Percentiles rank a stretch among this genome's conserved stretches.
Conservation (phyloP, 2,797 vertebrate genomes). For the Hyperoplus immaculatus region DNA sequence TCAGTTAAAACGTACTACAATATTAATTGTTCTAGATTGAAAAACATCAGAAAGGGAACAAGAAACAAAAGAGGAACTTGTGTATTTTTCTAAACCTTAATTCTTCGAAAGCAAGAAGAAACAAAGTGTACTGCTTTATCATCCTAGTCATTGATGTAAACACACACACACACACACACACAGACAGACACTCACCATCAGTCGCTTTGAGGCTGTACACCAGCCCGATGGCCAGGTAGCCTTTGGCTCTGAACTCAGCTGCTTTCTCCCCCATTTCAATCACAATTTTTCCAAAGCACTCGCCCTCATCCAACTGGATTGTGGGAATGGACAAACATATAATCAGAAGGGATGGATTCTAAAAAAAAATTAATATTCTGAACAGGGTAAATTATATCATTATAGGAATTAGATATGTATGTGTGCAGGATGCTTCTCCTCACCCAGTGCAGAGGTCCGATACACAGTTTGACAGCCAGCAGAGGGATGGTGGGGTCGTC, state of each 20-base stretch:
- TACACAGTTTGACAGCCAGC: constrained; percentile 96
- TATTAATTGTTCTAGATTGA: too few species aligned
- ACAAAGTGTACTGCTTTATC: not conserved
- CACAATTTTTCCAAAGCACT: constrained; percentile 94
- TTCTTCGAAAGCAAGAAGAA: not conserved
- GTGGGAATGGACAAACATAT: not conserved
- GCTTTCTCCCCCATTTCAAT: constrained; percentile 96
- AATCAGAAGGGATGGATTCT: not conserved
- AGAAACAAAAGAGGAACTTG: not conserved
- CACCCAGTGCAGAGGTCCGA: constrained; percentile 98
- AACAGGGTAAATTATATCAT: not conserved
- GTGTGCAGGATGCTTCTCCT: constrained; percentile 49
- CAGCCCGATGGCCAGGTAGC: constrained; percentile 93
- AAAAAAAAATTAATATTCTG: too few species aligned
- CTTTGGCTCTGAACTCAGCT: constrained; percentile 97
- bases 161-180: not conserved
- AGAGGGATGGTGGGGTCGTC: constrained; percentile 97
- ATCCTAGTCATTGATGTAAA: not conserved
- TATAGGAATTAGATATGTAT: not conserved
- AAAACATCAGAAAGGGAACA: not conserved
- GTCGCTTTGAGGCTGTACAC: constrained; percentile 97
- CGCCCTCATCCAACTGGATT: constrained; percentile 94
- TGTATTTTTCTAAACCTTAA: not conserved
- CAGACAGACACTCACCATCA: constrained; percentile 87
- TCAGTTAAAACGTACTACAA: not conserved